These are phyloP conservation scores for Montipora efflorescens DNA, from an alignment of 64 coral and sea anemone genomes.

Conservation along the genomic window DNA sequence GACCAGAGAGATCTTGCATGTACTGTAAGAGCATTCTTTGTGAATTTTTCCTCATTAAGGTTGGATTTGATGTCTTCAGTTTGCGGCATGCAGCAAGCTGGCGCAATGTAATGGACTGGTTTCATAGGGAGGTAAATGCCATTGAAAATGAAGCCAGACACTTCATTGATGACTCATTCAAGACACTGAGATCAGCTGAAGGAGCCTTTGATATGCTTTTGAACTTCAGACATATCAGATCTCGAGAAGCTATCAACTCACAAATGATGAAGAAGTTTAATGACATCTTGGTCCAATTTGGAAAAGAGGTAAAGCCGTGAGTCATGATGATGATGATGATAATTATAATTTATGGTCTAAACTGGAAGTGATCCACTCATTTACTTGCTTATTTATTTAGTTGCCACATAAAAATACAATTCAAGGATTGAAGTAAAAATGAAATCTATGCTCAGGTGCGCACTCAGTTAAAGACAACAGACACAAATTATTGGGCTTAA, in stretches of 20 bases:
- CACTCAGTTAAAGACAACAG: no score
- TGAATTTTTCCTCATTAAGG: slow-evolving; percentile 29
- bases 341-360: no score
- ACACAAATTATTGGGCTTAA: no score
- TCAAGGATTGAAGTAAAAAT: no score
- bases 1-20: no score
- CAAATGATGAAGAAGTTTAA: slow-evolving; percentile 99
- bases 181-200: slow-evolving; percentile 93
- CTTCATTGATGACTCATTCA: slow-evolving; percentile 98
- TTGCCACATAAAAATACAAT: no score
- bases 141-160: slow-evolving; percentile 99
- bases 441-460: no score
- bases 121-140: slow-evolving; percentile 93
- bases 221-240: slow-evolving; percentile 97
- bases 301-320: slow-evolving; percentile 82
- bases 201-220: slow-evolving; percentile 98
- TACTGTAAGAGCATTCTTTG: neutral
- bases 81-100: slow-evolving; percentile 89
- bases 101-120: slow-evolving; percentile 98
- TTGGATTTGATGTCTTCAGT: slow-evolving; percentile 97
- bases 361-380: no score
- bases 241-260: slow-evolving; percentile 97
- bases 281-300: slow-evolving; percentile 96
- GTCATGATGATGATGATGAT: no score
- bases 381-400: no score